These are phyloP conservation scores for Enteromius mattozi DNA, from an alignment of 2,797 vertebrate species.

Conservation along the genomic window DNA sequence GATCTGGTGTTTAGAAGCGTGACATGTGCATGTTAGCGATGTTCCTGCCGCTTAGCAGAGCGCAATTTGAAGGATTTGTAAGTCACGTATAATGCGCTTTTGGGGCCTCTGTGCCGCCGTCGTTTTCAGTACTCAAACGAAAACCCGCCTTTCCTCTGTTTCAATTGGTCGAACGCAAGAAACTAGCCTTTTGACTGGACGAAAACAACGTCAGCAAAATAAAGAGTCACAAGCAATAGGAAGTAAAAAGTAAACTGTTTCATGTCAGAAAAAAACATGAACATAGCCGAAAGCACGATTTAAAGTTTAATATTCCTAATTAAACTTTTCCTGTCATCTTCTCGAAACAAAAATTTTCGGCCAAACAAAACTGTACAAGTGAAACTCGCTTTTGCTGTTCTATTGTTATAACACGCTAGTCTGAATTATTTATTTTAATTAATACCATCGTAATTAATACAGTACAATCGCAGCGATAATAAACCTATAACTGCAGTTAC, in stretches of 20 bases:
- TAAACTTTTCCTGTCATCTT: neutral
- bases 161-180: conserved; percentile 65
- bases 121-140: conserved; percentile 76
- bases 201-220: conserved; percentile 36
- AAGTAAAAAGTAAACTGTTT: conserved; percentile 57
- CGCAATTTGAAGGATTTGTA: conserved; percentile 51
- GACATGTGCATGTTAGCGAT: neutral
- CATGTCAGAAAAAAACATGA: conserved; percentile 1
- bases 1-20: neutral
- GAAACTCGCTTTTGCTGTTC: neutral
- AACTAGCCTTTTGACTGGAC: conserved; percentile 66
- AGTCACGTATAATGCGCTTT: conserved; percentile 83
- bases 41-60: conserved; percentile 43
- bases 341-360: neutral
- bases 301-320: neutral
- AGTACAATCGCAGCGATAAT: neutral
- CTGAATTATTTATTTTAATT: neutral
- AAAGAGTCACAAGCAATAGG: conserved; percentile 45
- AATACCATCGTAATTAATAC: no score
- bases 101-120: conserved; percentile 93
- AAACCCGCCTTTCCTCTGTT: conserved; percentile 60
- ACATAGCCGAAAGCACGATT: neutral
- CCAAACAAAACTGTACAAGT: neutral
- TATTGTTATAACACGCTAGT: neutral
- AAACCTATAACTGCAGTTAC: neutral